A percentile compares a stretch with the other conserved stretches of the same genome.
Evolutionary conservation across 2,113 vertebrate genomes (phyloP).

Genomic region (Speoplatyrhinus poulsoni): DNA sequence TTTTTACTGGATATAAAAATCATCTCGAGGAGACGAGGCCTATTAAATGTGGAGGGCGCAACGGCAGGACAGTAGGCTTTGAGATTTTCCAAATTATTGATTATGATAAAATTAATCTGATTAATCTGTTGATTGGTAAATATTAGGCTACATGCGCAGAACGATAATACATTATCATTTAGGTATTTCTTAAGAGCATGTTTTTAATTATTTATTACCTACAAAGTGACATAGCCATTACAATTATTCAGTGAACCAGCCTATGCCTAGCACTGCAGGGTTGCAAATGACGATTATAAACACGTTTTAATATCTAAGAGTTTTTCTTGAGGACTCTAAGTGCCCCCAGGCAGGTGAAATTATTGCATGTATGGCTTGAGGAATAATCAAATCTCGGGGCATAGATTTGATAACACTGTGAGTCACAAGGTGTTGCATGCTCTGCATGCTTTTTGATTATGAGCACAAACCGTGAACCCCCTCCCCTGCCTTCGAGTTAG

Average conservation of each 20-base stretch:
- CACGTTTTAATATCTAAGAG: not conserved
- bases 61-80: constrained; percentile 31
- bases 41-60: constrained; percentile 6
- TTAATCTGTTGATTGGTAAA: constrained; percentile 3
- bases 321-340: constrained; percentile 7
- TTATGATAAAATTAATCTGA: constrained; percentile 6
- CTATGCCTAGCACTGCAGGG: constrained; percentile 29
- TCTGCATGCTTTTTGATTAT: constrained; percentile 15
- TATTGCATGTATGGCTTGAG: constrained; percentile 46
- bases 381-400: constrained; percentile 53
- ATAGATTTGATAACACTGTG: constrained; percentile 45
- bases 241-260: constrained; percentile 3
- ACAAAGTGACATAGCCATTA: constrained; percentile 36
- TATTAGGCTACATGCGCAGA: not conserved
- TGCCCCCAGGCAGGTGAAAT: constrained; percentile 16
- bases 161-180: constrained; percentile 26
- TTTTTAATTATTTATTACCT: constrained; percentile 19
- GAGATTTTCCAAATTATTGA: constrained; percentile 15
- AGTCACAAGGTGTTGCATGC: constrained; percentile 23
- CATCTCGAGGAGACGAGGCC: constrained; percentile 35
- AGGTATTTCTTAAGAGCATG: not conserved
- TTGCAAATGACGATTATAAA: constrained; percentile 37
- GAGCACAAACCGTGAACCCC: constrained; percentile 13
- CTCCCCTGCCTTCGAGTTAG: not conserved
- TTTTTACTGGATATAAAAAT: not conserved